phyloP scores from a whole-genome alignment of 2,113 vertebrate genomes.

The Hydrochoerus hydrochaeris region DNA sequence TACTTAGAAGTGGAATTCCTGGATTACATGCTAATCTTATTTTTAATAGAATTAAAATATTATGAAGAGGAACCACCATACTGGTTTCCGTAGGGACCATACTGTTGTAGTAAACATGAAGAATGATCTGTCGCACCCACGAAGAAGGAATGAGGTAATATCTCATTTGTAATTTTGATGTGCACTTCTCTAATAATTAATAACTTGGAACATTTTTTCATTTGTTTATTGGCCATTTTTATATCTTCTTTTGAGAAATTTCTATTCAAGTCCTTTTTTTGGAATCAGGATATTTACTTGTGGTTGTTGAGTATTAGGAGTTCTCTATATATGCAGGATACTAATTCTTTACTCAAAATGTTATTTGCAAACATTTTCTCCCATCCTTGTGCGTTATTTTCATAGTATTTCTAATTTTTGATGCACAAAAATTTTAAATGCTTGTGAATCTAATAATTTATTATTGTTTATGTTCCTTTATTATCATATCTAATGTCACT shows the following conservation, averaged over 20 bases:
- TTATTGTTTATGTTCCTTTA: no score
- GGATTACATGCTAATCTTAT: background rate
- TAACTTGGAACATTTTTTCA: background rate
- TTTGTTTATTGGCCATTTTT: background rate
- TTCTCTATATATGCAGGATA: background rate
- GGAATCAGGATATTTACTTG: background rate
- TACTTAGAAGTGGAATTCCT: background rate
- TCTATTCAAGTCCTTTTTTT: background rate
- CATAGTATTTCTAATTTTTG: background rate
- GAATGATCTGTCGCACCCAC: background rate
- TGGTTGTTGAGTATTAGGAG: background rate
- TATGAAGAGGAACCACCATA: background rate
- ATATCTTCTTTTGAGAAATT: background rate
- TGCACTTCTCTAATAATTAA: background rate
- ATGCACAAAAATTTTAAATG: background rate
- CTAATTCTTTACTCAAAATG: background rate
- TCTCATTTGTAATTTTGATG: background rate
- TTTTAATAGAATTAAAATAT: background rate
- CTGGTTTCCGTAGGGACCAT: background rate
- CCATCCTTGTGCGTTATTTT: background rate
- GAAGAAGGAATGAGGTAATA: background rate
- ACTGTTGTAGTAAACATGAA: background rate
- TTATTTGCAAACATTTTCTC: background rate
- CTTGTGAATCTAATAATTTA: background rate
- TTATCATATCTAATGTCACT: background rate